Conservation (phyloP, 2,888 invertebrate species). For the Drosophila recens region DNA sequence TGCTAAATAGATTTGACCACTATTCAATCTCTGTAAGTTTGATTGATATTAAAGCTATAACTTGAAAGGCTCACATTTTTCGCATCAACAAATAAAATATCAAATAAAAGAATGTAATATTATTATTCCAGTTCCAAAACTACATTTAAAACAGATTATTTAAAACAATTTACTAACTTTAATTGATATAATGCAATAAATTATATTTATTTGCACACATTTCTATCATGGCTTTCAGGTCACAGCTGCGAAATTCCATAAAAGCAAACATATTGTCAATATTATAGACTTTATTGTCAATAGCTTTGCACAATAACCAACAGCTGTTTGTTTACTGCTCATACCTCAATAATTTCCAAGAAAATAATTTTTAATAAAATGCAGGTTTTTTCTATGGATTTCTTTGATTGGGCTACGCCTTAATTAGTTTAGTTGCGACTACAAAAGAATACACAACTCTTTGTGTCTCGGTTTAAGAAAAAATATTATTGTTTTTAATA, state of each 20-base stretch:
- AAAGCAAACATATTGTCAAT: constrained; percentile 9
- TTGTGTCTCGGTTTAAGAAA: neutral
- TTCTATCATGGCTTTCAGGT: neutral
- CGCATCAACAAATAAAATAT: too few species aligned
- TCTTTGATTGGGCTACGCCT: constrained; percentile 1
- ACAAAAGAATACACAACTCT: constrained; percentile 11
- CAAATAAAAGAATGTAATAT: neutral
- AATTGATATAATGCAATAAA: neutral
- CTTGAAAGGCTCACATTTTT: too few species aligned
- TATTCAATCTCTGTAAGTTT: neutral
- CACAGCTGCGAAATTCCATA: constrained; percentile 2
- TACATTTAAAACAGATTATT: neutral
- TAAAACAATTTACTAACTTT: neutral
- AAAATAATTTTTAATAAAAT: constrained; percentile 5
- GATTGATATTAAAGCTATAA: too few species aligned
- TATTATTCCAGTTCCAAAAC: too few species aligned
- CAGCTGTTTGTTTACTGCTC: constrained; percentile 34
- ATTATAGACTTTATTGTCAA: constrained; percentile 8
- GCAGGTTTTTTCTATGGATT: constrained; percentile 4
- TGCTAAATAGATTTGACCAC: neutral
- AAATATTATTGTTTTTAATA: neutral
- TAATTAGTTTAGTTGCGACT: constrained; percentile 22
- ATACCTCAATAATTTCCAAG: constrained; percentile 6
- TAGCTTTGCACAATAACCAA: constrained; percentile 19
- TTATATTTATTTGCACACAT: constrained; percentile 7